These are phyloP conservation scores for Rhinella marina DNA, from an alignment of 2,797 vertebrate species.

Conservation along the genomic window DNA sequence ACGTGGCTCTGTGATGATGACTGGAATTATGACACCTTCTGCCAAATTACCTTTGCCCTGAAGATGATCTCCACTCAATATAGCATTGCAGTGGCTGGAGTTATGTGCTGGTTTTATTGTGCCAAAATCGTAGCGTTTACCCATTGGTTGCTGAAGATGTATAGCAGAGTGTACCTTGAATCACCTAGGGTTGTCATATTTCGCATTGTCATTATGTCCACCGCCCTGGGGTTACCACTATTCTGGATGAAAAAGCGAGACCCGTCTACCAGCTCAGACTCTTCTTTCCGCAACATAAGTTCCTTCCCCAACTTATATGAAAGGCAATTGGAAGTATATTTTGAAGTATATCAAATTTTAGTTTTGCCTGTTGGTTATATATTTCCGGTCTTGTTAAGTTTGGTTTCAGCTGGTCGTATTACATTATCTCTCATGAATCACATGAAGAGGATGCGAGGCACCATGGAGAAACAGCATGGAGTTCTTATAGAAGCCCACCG, in stretches of 20 bases:
- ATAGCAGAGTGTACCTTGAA: background rate
- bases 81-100: background rate
- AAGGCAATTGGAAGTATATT: background rate
- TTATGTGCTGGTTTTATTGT: constrained; percentile 17
- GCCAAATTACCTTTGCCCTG: background rate
- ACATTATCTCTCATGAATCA: constrained; percentile 11
- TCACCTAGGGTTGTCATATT: background rate
- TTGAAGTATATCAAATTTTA: background rate
- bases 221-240: constrained; percentile 10
- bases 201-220: background rate
- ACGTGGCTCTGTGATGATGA: background rate
- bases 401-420: constrained; percentile 2
- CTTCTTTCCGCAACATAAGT: background rate
- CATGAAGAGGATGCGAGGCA: constrained; percentile 5
- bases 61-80: background rate
- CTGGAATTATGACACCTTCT: background rate
- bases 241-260: background rate
- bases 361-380: background rate
- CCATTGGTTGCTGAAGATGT: background rate
- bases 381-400: background rate
- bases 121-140: background rate
- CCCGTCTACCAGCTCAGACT: background rate
- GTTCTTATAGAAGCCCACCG: background rate
- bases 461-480: background rate
- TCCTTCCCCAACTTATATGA: too few relatives aligned